These are phyloP conservation scores for Ostrea edulis DNA, from an alignment of 1,140 invertebrate species.

Conservation along the genomic window DNA sequence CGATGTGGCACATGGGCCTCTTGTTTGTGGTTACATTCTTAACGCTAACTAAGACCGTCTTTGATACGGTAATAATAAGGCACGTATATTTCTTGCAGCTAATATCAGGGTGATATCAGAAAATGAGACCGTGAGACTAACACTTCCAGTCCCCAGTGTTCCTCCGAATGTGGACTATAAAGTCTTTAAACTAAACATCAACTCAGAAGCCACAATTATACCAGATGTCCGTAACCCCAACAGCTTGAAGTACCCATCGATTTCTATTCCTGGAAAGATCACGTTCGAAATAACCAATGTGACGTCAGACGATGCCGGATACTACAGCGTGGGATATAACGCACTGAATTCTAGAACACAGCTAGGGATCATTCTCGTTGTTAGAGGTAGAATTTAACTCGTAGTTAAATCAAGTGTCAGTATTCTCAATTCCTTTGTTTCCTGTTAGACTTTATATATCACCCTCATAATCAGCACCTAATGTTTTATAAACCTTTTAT, in stretches of 20 bases:
- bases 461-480: no score
- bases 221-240: neutral
- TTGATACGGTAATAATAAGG: no score
- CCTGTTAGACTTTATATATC: no score
- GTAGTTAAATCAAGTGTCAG: neutral
- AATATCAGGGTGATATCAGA: neutral
- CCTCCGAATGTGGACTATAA: neutral
- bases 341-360: neutral
- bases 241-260: neutral
- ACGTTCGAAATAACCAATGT: neutral
- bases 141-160: neutral
- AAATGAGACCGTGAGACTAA: neutral
- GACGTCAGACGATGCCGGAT: neutral
- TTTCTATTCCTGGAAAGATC: neutral
- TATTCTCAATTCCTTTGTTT: no score
- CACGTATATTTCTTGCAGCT: neutral
- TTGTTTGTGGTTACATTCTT: no score
- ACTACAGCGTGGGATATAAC: neutral
- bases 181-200: neutral
- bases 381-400: neutral
- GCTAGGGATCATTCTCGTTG: neutral
- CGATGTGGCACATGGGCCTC: no score
- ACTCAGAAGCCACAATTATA: neutral
- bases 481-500: no score
- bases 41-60: no score